These are phyloP conservation scores for Stenodera caucasica DNA, from an alignment of 2,888 invertebrate genomes.

Conservation along the genomic window DNA sequence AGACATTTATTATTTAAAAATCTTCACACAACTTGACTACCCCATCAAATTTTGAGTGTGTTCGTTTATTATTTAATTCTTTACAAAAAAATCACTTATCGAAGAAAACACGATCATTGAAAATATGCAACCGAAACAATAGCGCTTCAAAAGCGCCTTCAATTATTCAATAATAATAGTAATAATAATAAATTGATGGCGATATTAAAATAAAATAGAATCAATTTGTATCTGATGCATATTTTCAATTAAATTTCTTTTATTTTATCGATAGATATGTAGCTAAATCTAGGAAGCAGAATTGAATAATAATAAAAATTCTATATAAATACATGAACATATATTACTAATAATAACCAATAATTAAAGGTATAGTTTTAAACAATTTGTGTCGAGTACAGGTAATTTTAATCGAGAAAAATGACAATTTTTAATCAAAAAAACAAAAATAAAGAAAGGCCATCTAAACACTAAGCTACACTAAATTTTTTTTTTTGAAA, in stretches of 20 bases:
- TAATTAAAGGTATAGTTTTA: slow-evolving; percentile 23
- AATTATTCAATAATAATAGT: no score
- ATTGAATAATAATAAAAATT: slow-evolving; percentile 17
- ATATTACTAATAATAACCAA: slow-evolving; percentile 18
- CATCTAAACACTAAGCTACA: slow-evolving; percentile 49
- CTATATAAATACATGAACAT: slow-evolving; percentile 26
- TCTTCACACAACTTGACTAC: slow-evolving; percentile 23
- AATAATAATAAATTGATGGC: not conserved
- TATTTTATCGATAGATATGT: slow-evolving; percentile 24
- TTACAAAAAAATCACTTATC: slow-evolving; percentile 28
- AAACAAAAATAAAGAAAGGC: slow-evolving; percentile 35
- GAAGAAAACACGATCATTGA: slow-evolving; percentile 13
- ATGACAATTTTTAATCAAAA: slow-evolving; percentile 24
- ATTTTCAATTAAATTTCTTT: not conserved
- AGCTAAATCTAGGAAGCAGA: slow-evolving; percentile 28
- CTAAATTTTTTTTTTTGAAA: slow-evolving; percentile 45
- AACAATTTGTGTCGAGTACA: slow-evolving; percentile 23
- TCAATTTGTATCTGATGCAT: not conserved
- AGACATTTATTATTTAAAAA: slow-evolving; percentile 41
- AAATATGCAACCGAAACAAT: slow-evolving; percentile 4
- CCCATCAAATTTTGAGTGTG: not conserved
- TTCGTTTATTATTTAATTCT: slow-evolving; percentile 23
- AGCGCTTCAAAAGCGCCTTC: not conserved
- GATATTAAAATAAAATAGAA: not conserved
- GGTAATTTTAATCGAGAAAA: slow-evolving; percentile 19